Evolutionary conservation across 2,888 invertebrate genomes (phyloP), one percentile per base, ranked within the genome.

Genomic region (Dioctria linearis): DNA sequence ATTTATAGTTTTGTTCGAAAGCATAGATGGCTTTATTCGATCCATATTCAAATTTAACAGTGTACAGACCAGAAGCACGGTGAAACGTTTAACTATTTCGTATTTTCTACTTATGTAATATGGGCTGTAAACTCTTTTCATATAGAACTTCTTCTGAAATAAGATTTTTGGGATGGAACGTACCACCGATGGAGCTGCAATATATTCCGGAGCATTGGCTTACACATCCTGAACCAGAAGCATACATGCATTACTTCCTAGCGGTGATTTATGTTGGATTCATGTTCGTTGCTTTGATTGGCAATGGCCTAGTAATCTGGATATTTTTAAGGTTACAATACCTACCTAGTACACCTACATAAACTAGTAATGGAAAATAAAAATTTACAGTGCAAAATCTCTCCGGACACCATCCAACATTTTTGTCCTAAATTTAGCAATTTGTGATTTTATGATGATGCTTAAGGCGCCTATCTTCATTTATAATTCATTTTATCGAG

Each of bases 381-480:
- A 65, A 3, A 8, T 8, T n/a, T 43, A 13, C 51, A 88, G 88
- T 63, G 87, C 88, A 3, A 88, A 88, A 80, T 84, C 88, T 2
- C 80, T 88, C 69, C 85, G 87, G 46, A 88, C 88, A 2, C 95
- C 96, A 3, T 96, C 96, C 73, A 96, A 96, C 87, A 92, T 96
- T 87, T 93, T 96, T 83, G 95, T 96, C 13, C 91, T 96, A 25
- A 95, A 96, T 87, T 88, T 96, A 86, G 95, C 96, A 0, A 90
- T 96, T 81, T 92, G 94, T 85, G 96, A 96, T 88, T 94, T 96
- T 84, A 90, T 95, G 37, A 96, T 96, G 96, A 95, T 96, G 95
- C 88, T 93, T 13, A 96, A 96, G 89, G 92, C 95, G 0, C 96
- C 96, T 0, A 93, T 96, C 83, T 95, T 96, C 87, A 95, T 96